Evolutionary conservation across 37 sponge, comb jelly and placozoan species (phyloP), one percentile per base, ranked within the genome.

Genomic region (Halisarca cf. caerulea): DNA sequence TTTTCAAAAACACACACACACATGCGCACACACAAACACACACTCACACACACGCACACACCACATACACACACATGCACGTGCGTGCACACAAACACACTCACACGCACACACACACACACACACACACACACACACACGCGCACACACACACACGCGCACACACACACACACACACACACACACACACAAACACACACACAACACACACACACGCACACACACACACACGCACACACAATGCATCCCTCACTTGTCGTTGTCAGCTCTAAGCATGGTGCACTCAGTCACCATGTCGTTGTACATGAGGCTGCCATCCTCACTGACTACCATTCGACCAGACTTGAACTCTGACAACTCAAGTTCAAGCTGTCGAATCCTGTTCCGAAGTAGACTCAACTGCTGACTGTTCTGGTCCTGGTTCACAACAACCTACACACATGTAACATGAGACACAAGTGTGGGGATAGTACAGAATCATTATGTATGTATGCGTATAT

Each of bases 331-430:
- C 79, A 82, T 66, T 23, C 91, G 47, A 3, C 94, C 94, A 53
- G 85, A 82, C 27, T 69, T 81, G 88, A 90, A 98, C 82, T 98
- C 98, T 57, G 87, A 84, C 24, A 98, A 80, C 62, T 98, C 96
- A 51, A 86, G 35, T 57, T 93, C 91, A 58, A 98, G 70, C 27
- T 89, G 59, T 58, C 88, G 85, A 28, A 95, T 91, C 61, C 82
- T 84, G 37, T 42, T 70, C n/a, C 86, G 80, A n/a, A 95, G 78
- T 0, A 61, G 60, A 8, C 89, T 55, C 53, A 98, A 62, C 74
- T 92, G 91, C 85, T 89, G 90, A 41, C 94, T 93, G 38, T 91
- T 81, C 89, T 95, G 93, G 87, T 98, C 98, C 70, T 98, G 98
- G 83, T 98, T 98, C 25, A 98, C 92, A 0, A 78, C 82, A 20